Evolutionary conservation across 2,113 vertebrate species (phyloP).

Genomic region (Quiscalus mexicanus): DNA sequence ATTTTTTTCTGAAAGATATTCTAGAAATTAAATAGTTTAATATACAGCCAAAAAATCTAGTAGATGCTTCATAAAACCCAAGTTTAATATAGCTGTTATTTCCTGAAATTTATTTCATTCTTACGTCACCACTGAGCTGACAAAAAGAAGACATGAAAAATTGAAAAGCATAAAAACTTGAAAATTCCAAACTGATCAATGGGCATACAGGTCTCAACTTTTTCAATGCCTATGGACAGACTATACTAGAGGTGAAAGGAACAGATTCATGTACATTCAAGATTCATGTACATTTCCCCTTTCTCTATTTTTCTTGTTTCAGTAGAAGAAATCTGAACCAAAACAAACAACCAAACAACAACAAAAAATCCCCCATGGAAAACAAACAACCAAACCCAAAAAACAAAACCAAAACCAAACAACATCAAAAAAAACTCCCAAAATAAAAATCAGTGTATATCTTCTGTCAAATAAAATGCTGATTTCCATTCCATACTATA

Average conservation of each 20-base stretch:
- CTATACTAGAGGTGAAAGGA: background rate
- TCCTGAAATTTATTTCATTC: background rate
- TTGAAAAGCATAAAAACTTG: background rate
- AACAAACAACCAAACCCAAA: no score
- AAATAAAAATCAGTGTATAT: background rate
- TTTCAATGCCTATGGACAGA: background rate
- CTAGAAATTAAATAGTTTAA: background rate
- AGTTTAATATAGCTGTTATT: background rate
- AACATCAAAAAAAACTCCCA: accelerated
- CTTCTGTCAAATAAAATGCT: background rate
- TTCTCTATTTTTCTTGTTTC: background rate
- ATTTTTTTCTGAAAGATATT: background rate
- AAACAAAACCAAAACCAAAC: background rate
- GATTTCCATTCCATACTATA: background rate
- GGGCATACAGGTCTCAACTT: background rate
- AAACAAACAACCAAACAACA: background rate
- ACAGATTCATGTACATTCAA: background rate
- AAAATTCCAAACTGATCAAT: background rate
- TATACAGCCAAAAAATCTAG: background rate
- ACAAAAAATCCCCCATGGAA: background rate
- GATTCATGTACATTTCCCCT: background rate
- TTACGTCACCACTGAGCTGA: background rate
- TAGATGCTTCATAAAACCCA: background rate
- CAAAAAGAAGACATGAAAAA: background rate
- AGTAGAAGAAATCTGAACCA: background rate